Evolutionary conservation across 2,113 vertebrate genomes (phyloP), one percentile per base, ranked within the genome.

Genomic region (Calyptomena viridis): DNA sequence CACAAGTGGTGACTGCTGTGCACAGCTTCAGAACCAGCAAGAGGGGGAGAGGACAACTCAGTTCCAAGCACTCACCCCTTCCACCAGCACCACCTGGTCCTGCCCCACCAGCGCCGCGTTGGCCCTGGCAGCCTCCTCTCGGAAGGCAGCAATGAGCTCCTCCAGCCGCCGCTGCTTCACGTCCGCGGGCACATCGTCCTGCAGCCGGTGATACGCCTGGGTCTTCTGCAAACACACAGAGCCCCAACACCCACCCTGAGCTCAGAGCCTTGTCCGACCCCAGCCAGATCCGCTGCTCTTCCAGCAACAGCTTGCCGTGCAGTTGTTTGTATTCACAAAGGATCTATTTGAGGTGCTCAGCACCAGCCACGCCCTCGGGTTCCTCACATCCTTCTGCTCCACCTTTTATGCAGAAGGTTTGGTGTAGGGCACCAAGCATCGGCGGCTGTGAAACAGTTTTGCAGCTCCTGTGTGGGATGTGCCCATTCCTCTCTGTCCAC

Each of bases 1-100:
- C 35, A 63, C 47, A 75, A 50, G 46, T 2, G 28, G 19, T 0
- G 3, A 37, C 2, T 21, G 58, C 71, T 67, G 47, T 8, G 39
- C 44, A 37, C 19, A 67, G 67, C 14, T 31, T 72, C 75, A 15
- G 9, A 24, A 7, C 12, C 40, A 72, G 71, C 33, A 50, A 33
- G 60, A 53, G 28, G 16, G 12, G 14, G 39, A 30, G 1, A 83
- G 22, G 20, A 39, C 14, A 62, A 5, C 35, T 31, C 37, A 11
- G 14, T 13, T 37, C 11, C 30, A 68, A 24, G 47, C 24, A 73
- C 96, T 95, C 89, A 97, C 96, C 94, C 96, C 94, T 11, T 97
- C 95, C 81, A 97, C 96, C 71, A 97, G 95, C 96, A 97, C 96
- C 66, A 95, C 66, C 62, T 96, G 96, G 5, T 71, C 7, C 81